phyloP scores from a whole-genome alignment of 2,888 invertebrate species.

The Axea sp. region DNA sequence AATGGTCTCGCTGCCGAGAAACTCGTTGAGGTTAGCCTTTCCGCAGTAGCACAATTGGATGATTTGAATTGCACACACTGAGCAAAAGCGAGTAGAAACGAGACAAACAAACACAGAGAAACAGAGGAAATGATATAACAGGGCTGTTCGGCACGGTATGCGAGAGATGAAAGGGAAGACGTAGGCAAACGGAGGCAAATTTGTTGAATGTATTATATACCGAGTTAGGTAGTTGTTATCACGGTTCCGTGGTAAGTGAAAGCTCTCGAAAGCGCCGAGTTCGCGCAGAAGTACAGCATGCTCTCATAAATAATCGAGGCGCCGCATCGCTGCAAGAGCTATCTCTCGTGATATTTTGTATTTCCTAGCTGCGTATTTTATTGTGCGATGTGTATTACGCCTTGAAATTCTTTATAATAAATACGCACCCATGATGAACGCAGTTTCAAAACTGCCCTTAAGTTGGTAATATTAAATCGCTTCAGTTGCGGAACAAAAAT shows the following conservation, averaged over 20 bases:
- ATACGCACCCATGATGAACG: too few relatives aligned
- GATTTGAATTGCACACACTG: conserved; percentile 39
- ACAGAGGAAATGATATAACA: conserved; percentile 27
- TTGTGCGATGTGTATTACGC: conserved; percentile 11
- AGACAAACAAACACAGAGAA: conserved; percentile 41
- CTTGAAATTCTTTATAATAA: conserved; percentile 28
- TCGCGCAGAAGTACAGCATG: conserved; percentile 63
- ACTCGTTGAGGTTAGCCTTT: conserved; percentile 50
- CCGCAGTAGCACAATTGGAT: conserved; percentile 40
- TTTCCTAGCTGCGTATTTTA: conserved; percentile 22
- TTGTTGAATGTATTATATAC: conserved; percentile 55
- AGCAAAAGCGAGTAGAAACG: conserved; percentile 20
- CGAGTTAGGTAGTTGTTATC: conserved; percentile 71
- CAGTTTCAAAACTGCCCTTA: too few relatives aligned
- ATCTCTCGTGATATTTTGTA: conserved; percentile 36
- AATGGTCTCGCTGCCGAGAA: conserved; percentile 23
- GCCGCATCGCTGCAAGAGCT: conserved; percentile 33
- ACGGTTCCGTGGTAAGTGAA: conserved; percentile 72
- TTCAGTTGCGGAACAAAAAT: too few relatives aligned
- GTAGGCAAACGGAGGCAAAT: conserved; percentile 36
- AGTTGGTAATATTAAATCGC: too few relatives aligned
- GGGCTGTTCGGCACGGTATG: conserved; percentile 27
- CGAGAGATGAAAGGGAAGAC: conserved; percentile 19
- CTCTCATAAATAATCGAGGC: conserved; percentile 68
- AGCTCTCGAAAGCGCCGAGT: conserved; percentile 68